These are phyloP conservation scores for Natrix natrix DNA, from an alignment of 2,797 vertebrate species.

Conservation along the genomic window DNA sequence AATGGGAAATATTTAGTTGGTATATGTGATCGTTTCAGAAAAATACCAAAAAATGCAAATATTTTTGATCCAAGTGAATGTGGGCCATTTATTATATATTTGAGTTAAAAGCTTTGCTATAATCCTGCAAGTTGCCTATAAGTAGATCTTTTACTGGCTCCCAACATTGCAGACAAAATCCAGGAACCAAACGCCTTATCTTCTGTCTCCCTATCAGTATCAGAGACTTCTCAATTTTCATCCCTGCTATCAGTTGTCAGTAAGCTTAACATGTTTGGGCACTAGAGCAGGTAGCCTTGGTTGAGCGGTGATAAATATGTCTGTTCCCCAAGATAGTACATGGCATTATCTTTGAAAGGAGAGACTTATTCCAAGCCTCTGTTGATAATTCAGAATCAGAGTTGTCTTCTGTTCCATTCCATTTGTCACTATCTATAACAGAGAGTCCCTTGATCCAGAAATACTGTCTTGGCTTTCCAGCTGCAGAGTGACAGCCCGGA, in stretches of 20 bases:
- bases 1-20: not conserved
- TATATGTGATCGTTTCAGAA: no score
- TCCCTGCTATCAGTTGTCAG: not conserved
- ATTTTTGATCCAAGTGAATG: not conserved
- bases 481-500: not conserved
- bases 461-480: not conserved
- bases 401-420: conserved; percentile 7
- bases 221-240: not conserved
- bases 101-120: not conserved
- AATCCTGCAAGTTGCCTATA: not conserved
- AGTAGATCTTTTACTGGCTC: not conserved
- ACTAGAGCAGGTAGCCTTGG: not conserved
- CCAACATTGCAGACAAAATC: not conserved
- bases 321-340: not conserved
- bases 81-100: not conserved
- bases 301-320: not conserved
- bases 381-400: conserved; percentile 11
- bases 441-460: not conserved
- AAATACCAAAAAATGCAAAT: not conserved
- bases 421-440: conserved; percentile 17
- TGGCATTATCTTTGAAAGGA: conserved; percentile 5
- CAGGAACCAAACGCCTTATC: not conserved
- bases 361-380: conserved; percentile 2
- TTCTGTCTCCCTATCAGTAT: not conserved
- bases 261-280: not conserved